Base-by-base conservation (phyloP, 2,888 invertebrate genomes). In the Spisula solida region DNA sequence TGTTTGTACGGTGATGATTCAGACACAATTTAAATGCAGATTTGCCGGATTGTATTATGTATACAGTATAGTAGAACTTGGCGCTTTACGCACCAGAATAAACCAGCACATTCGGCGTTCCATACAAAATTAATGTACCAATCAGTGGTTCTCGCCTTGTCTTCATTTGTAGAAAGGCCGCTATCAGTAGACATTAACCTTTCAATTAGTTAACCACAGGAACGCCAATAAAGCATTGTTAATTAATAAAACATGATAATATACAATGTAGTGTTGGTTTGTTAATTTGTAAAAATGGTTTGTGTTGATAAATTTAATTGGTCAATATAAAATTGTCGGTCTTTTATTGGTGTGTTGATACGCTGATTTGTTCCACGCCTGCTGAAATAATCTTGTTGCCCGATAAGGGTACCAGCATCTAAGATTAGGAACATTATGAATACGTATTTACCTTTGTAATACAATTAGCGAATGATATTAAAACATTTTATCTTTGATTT, bases 231-330 rank as follows among this genome's bases (percentile, higher is more conserved):
- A 87, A 87, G 47, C 25, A 78, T 82, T 87, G 47, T 79, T 83
- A 82, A 82, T 81, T 85, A 78, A 55, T 79, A n/a, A 80, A 81
- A 56, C 60, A 16, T 51, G 87, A 87, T 87, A 87, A 87, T 82
- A 55, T 60, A 47, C 55, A 82, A 86, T 82, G 41, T 82, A 81
- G 82, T 70, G 86, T 86, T 82, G 70, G 75, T 75, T 86, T 86
- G 86, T 86, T 86, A 86, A 86, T 86, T 86, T 86, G 81, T 81
- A 82, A 82, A 86, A 86, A 82, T 86, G 75, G 75, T 70, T 81
- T 56, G 81, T 86, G 86, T 55, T 82, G 86, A 86, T 86, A 86
- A 86, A 81, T 75, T 51, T 86, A 86, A 82, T 82, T 55, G 82
- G 70, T 70, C 51, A 75, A 86, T 86, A 86, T 41, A 88, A 85